phyloP scores from a whole-genome alignment of 2,888 invertebrate genomes.

The Ormyrus pomaceus region DNA sequence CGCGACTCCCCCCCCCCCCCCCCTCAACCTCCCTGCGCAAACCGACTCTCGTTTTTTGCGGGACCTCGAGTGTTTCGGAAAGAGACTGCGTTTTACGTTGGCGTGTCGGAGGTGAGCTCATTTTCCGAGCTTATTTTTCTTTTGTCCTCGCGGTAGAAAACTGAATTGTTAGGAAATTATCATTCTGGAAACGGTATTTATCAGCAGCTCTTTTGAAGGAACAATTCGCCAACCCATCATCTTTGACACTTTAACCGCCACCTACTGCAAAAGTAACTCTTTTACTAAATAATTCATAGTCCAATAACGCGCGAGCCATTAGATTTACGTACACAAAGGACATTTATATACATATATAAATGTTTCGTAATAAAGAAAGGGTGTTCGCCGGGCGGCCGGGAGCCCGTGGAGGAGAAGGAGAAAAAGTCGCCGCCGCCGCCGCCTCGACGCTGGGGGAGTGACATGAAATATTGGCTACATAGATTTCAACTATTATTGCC shows the following conservation, averaged over 20 bases:
- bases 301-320: too few species aligned
- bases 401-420: slow-evolving; percentile 37
- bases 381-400: neutral
- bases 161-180: too few species aligned
- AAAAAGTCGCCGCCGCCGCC: slow-evolving; percentile 53
- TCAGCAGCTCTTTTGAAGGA: too few species aligned
- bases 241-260: too few species aligned
- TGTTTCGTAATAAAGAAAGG: slow-evolving; percentile 28
- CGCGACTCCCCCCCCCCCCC: too few species aligned
- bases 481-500: slow-evolving; percentile 76
- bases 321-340: neutral
- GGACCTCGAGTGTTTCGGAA: neutral
- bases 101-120: neutral
- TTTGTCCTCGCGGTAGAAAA: too few species aligned
- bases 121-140: too few species aligned
- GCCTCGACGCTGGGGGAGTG: slow-evolving; percentile 60
- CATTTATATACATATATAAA: neutral
- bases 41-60: slow-evolving; percentile 45
- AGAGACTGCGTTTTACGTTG: neutral
- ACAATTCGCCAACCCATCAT: too few species aligned
- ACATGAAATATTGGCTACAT: slow-evolving; percentile 75
- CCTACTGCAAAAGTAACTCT: too few species aligned
- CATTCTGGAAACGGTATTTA: too few species aligned
- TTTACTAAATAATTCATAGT: too few species aligned
- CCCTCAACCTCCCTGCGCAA: slow-evolving; percentile 50